Percentiles rank a stretch among this genome's conserved stretches.
phyloP scores from a whole-genome alignment of 2,113 vertebrate species.

The Sorex fumeus region DNA sequence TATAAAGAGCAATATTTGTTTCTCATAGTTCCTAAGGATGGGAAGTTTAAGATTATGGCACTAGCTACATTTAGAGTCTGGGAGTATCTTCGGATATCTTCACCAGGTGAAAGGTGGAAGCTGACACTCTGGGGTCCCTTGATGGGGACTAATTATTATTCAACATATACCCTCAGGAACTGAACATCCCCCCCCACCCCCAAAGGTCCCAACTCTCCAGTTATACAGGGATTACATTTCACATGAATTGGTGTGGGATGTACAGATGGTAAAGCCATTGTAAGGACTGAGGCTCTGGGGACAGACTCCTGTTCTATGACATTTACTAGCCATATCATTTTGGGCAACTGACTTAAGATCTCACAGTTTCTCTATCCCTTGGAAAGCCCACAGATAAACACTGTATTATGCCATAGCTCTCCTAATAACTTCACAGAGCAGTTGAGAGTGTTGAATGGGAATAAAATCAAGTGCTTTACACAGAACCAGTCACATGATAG shows the following conservation, averaged over 20 bases:
- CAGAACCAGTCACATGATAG: neutral
- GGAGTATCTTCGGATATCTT: neutral
- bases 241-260: neutral
- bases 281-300: neutral
- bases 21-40: neutral
- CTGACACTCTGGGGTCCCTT: neutral
- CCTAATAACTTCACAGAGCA: accelerated
- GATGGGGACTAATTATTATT: neutral
- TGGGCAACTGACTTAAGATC: neutral
- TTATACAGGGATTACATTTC: too few species aligned
- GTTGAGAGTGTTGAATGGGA: neutral
- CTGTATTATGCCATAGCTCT: neutral
- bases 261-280: neutral
- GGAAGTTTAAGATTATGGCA: neutral
- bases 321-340: neutral
- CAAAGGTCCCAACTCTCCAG: neutral
- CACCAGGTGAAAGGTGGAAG: neutral
- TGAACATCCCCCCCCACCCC: too few species aligned
- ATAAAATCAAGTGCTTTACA: too few species aligned
- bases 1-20: neutral
- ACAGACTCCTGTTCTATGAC: neutral
- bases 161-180: neutral
- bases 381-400: neutral
- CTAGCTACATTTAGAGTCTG: neutral
- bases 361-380: neutral